Evolutionary conservation across 2,888 invertebrate species (phyloP), one percentile per base, ranked within the genome.

Genomic region (Diadegma fenestrale): DNA sequence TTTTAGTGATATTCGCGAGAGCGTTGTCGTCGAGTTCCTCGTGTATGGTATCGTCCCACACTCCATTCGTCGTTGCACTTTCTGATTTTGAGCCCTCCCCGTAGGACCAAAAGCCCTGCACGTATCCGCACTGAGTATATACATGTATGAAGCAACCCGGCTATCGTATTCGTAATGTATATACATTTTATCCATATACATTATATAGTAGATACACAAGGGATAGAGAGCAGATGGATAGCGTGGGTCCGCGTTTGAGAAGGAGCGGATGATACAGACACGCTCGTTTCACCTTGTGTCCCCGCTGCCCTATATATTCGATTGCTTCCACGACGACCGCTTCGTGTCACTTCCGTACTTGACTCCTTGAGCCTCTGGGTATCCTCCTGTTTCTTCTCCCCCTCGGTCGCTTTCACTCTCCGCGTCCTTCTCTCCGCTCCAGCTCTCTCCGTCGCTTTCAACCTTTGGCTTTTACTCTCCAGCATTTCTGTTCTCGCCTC

Each of bases 291-390:
- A 71, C 73, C 48, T 45, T 58, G 48, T 72, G 72, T 75, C 77
- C 51, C 80, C 26, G 77, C 84, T 84, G 77, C 64, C 81, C 84
- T 75, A 81, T 78, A 81, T 78, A 81, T 81, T 81, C 81, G 81
- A 85, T 85, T 81, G 81, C 77, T 77, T 75, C 72, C 68, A 69
- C 77, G 81, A 85, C 78, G 63, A 81, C 84, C 80, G 66, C 73
- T 76, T 81, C 81, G 78, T 63, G 81, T 85, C 85, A 85, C 81
- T 81, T 85, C 85, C 85, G 61, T 48, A 48, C 61, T 71, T 45
- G 81, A 66, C 81, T 81, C 69, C 81, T 85, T 69, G 75, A 85
- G 73, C 75, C 78, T 73, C 81, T 68, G 22, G 76, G 37, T 37
- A 76, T 76, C 79, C 43, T 54, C 48, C 30, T 30, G 30, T 58